A percentile compares a stretch with the other conserved stretches of the same genome.
Conservation (phyloP, 2,113 vertebrate species). For the Podilymbus podiceps region DNA sequence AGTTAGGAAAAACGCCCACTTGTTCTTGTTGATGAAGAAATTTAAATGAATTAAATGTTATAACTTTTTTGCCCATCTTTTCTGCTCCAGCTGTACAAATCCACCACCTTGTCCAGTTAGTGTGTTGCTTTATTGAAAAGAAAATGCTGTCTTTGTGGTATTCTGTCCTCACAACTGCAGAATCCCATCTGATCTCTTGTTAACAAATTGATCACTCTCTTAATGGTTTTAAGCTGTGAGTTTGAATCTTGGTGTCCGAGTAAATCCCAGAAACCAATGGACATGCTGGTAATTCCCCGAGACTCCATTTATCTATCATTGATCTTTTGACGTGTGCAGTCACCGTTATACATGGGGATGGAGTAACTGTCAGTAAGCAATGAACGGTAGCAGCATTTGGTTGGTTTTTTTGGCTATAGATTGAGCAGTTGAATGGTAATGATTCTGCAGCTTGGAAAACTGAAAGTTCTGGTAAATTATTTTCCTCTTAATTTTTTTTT, state of each 20-base stretch:
- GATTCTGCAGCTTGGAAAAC: not conserved
- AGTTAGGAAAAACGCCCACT: not conserved
- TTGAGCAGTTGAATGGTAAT: not conserved
- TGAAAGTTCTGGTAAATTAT: not conserved
- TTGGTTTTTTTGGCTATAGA: not conserved
- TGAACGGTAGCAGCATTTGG: not conserved
- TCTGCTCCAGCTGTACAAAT: not conserved
- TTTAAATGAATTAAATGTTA: not conserved
- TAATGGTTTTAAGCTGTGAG: not conserved
- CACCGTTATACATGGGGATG: not conserved
- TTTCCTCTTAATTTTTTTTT: not conserved
- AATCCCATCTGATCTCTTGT: not conserved
- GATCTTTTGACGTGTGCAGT: not conserved
- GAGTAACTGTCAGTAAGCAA: not conserved
- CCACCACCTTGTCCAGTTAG: not conserved
- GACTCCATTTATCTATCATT: not conserved
- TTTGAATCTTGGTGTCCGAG: not conserved
- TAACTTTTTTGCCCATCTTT: not conserved
- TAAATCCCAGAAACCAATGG: not conserved
- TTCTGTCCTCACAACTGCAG: not conserved
- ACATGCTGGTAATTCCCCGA: not conserved
- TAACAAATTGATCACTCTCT: not conserved
- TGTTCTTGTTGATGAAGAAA: not conserved
- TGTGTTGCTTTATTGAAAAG: not conserved
- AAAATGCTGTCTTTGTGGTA: not conserved